Evolutionary conservation across 2,113 vertebrate species (phyloP).

Genomic region (Alosa alosa): DNA sequence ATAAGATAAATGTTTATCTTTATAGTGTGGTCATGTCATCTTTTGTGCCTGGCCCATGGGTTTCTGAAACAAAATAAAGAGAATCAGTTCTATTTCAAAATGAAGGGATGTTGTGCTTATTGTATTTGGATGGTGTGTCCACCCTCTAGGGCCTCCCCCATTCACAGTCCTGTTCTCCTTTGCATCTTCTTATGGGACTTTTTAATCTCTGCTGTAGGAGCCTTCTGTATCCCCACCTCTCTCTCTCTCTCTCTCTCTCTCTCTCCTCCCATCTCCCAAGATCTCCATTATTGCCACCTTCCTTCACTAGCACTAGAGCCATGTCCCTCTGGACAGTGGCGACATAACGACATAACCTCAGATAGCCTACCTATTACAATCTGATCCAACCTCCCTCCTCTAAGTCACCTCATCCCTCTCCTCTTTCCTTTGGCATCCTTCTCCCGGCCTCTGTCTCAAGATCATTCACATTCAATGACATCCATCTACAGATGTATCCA

Average conservation of each 20-base stretch:
- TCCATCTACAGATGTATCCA: not conserved
- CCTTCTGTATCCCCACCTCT: not conserved
- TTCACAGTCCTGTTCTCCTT: not conserved
- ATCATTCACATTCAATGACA: conserved; percentile 36
- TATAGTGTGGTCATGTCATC: conserved; percentile 8
- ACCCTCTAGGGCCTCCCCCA: not conserved
- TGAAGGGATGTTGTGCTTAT: not conserved
- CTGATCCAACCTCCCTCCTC: conserved; percentile 44
- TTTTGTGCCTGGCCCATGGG: conserved; percentile 9
- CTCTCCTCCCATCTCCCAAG: not conserved
- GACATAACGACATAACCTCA: conserved; percentile 49
- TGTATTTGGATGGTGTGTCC: not conserved
- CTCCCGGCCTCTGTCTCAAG: conserved; percentile 46
- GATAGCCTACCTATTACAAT: conserved; percentile 44
- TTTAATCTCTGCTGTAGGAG: not conserved
- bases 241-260: not conserved
- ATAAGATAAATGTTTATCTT: conserved; percentile 9
- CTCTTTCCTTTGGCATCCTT: conserved; percentile 33
- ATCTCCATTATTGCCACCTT: conserved; percentile 1
- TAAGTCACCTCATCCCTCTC: conserved; percentile 2
- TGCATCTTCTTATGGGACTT: not conserved
- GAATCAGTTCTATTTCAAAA: conserved; percentile 11
- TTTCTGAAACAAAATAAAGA: conserved; percentile 10
- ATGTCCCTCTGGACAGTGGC: conserved; percentile 27
- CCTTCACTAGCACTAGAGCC: conserved; percentile 38